Conservation (phyloP, 2,888 invertebrate genomes). For the Amphipyra berbera region DNA sequence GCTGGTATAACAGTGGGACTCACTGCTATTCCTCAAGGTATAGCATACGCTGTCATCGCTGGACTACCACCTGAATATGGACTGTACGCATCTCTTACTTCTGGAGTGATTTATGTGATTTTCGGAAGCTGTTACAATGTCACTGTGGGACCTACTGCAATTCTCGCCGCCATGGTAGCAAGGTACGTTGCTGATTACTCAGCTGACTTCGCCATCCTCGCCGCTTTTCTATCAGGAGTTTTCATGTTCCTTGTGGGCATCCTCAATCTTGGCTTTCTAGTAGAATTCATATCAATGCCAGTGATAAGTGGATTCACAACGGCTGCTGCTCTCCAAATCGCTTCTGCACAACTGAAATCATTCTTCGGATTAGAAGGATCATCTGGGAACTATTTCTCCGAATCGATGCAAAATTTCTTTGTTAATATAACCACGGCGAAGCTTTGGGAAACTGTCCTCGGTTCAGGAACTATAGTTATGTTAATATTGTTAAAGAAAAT, state of each 20-base stretch:
- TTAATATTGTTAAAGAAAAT: conserved; percentile 91
- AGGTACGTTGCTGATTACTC: conserved; percentile 91
- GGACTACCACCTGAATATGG: conserved; percentile 94
- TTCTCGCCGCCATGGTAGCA: conserved; percentile 95
- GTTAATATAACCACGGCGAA: conserved; percentile 89
- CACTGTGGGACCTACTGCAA: conserved; percentile 96
- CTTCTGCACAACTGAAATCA: conserved; percentile 94
- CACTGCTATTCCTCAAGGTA: conserved; percentile 95
- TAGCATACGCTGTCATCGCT: conserved; percentile 94
- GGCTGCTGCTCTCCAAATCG: conserved; percentile 95
- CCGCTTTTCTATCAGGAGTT: conserved; percentile 93
- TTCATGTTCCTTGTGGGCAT: conserved; percentile 93
- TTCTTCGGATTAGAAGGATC: conserved; percentile 91
- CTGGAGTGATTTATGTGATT: conserved; percentile 96
- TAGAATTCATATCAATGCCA: conserved; percentile 96
- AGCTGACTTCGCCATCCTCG: conserved; percentile 92
- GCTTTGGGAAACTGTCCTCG: conserved; percentile 92
- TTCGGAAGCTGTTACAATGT: conserved; percentile 95
- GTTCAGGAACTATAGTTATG: conserved; percentile 90
- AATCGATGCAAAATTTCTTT: conserved; percentile 91
- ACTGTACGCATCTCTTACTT: conserved; percentile 96
- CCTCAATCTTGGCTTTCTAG: conserved; percentile 94
- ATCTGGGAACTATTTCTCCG: conserved; percentile 91
- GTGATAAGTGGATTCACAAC: conserved; percentile 96
- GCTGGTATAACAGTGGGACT: conserved; percentile 96